Base-by-base conservation (phyloP, 1,140 invertebrate species). In the Cotesia glomerata region DNA sequence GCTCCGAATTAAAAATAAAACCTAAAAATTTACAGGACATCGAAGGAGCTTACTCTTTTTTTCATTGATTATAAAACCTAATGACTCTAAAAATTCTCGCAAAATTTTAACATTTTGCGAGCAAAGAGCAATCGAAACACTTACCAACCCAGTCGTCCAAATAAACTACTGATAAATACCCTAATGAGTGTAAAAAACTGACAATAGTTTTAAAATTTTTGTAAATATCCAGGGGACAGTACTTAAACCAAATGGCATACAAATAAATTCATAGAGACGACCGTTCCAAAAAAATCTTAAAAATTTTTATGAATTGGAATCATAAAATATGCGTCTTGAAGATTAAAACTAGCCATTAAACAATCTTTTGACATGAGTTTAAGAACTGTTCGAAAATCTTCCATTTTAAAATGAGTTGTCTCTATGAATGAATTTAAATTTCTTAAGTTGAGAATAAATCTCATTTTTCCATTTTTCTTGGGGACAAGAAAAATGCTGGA, bases 311-410 rank as follows among this genome's bases (percentile, higher is more conserved):
- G 49, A 66, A 78, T 74, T 39, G 75, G 68, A 45, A 79, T 58
- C 8, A 72, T 14, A 52, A 75, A 72, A 65, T 78, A 79, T 7
- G 78, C 75, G 61, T 87, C 84, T 82, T 72, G 67, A 8, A 75
- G 63, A 70, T 79, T 76, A 14, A 80, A n/a, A 52, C 13, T 73
- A 2, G 56, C 49, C 75, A 74, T 76, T 36, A 59, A 76, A 39
- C 65, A 69, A 35, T 65, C 54, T 45, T 59, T 58, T 26, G 68
- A 61, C 13, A 79, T 73, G 5, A 80, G 56, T 67, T 79, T 80
- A 34, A 71, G n/a, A 2, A 71, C 77, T 9, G 79, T 74, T 8
- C 76, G 51, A 7, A 78, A 52, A 61, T 80, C 72, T 74, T 79
- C 75, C 13, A 80, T 49, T 74, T 77, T 78, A 67, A 77, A 79